A percentile compares a stretch with the other conserved stretches of the same genome.
phyloP scores from a whole-genome alignment of 2,797 vertebrate species.

The Melanotaenia parkinsoni region DNA sequence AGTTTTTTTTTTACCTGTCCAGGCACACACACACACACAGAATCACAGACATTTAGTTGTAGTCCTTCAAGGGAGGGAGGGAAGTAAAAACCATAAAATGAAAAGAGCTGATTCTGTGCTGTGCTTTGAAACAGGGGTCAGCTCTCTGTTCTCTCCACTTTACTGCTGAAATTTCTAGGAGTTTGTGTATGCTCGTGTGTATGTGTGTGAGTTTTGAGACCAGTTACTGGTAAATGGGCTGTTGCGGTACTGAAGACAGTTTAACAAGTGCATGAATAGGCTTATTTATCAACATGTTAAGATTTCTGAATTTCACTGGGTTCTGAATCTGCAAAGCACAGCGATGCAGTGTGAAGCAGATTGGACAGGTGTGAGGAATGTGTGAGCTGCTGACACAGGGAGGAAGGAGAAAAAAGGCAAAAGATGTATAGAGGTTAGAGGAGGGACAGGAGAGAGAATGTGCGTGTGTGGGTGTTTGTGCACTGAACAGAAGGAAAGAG shows the following conservation, averaged over 20 bases:
- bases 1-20: constrained; percentile 40
- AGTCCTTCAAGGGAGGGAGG: constrained; percentile 48
- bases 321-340: constrained; percentile 39
- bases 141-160: constrained; percentile 30
- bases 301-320: constrained; percentile 20
- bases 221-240: constrained; percentile 28
- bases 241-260: constrained; percentile 52
- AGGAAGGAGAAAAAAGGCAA: constrained; percentile 39
- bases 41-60: constrained; percentile 10
- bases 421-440: constrained; percentile 54
- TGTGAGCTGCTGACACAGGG: constrained; percentile 40
- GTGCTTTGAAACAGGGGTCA: constrained; percentile 59
- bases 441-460: constrained; percentile 50
- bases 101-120: constrained; percentile 63
- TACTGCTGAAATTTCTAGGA: constrained; percentile 25
- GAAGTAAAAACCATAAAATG: constrained; percentile 52
- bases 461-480: constrained; percentile 12
- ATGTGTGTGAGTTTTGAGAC: constrained; percentile 34
- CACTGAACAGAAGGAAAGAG: constrained; percentile 18
- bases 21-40: constrained; percentile 5
- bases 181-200: constrained; percentile 9
- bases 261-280: constrained; percentile 39
- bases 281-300: constrained; percentile 28
- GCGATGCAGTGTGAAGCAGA: constrained; percentile 29
- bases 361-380: constrained; percentile 35